These are phyloP conservation scores for Pseudanteris insignis DNA, from an alignment of 2,888 invertebrate species.

Conservation along the genomic window DNA sequence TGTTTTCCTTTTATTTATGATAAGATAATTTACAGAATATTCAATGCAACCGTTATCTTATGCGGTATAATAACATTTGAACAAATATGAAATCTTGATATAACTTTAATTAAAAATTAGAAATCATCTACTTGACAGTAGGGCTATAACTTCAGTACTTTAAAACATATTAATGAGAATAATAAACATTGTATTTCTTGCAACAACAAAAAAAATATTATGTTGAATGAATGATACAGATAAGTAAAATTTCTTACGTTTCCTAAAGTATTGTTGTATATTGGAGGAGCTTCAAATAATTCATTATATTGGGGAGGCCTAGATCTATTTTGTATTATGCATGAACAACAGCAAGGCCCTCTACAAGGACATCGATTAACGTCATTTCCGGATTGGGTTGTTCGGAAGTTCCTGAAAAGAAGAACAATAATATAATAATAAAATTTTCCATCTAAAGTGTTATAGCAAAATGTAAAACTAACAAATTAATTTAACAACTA, in stretches of 20 bases:
- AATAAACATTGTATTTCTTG: not conserved
- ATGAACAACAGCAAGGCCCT: conserved; percentile 41
- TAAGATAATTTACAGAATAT: conserved; percentile 8
- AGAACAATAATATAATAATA: no score
- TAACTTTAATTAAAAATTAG: no score
- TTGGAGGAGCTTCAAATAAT: conserved; percentile 52
- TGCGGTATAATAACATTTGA: not conserved
- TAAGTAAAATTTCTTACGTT: not conserved
- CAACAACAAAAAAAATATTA: not conserved
- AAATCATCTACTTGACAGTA: no score
- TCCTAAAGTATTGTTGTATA: conserved; percentile 49
- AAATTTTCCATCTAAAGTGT: no score
- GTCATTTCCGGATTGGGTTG: not conserved
- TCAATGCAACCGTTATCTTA: conserved; percentile 9
- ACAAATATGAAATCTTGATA: no score
- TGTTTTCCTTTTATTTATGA: conserved; percentile 9
- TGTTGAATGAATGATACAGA: not conserved
- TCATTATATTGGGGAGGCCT: conserved; percentile 60
- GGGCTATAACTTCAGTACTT: no score
- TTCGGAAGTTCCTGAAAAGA: conserved; percentile 6
- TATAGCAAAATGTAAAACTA: no score
- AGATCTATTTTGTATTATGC: conserved; percentile 47
- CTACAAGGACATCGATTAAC: conserved; percentile 32
- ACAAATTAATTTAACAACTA: no score
- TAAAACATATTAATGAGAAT: not conserved